These are phyloP conservation scores for Mactra quadrangularis DNA, from an alignment of 1,140 invertebrate genomes.

Conservation along the genomic window DNA sequence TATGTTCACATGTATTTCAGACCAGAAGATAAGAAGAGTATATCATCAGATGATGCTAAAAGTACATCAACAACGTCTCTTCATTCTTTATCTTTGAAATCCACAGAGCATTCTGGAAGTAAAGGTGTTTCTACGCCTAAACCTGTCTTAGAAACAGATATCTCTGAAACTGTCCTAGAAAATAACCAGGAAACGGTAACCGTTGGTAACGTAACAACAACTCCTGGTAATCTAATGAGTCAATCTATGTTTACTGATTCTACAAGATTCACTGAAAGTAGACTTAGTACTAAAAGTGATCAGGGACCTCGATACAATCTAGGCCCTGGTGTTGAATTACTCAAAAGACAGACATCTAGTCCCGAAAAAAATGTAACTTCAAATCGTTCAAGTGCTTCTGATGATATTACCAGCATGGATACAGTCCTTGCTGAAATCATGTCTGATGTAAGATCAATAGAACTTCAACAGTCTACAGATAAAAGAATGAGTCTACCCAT, in stretches of 20 bases:
- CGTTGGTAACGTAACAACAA: slow-evolving; percentile 1
- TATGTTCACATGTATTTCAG: too few species aligned
- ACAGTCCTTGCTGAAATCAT: slow-evolving; percentile 81
- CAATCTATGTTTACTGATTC: slow-evolving; percentile 38
- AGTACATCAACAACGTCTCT: slow-evolving; percentile 54
- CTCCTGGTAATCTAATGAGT: slow-evolving; percentile 53
- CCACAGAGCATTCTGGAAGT: slow-evolving; percentile 4
- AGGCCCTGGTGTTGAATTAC: slow-evolving; percentile 64
- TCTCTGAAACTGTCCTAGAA: slow-evolving; percentile 12
- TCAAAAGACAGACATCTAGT: slow-evolving; percentile 61
- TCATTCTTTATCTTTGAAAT: slow-evolving; percentile 46
- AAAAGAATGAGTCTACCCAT: slow-evolving; percentile 78
- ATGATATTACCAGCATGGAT: slow-evolving; percentile 82
- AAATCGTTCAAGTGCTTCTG: slow-evolving; percentile 63
- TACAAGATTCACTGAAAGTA: slow-evolving; percentile 47
- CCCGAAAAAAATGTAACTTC: slow-evolving; percentile 58
- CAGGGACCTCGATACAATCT: slow-evolving; percentile 30
- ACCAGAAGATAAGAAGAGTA: slow-evolving; percentile 68
- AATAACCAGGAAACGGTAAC: neutral
- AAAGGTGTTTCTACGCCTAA: slow-evolving; percentile 14
- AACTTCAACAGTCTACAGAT: slow-evolving; percentile 79
- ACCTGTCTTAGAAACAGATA: slow-evolving; percentile 44
- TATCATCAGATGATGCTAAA: slow-evolving; percentile 62
- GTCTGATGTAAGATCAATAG: slow-evolving; percentile 78
- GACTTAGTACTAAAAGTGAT: slow-evolving; percentile 69